These are phyloP conservation scores for Sceloporus tristichus DNA, from an alignment of 2,113 vertebrate species.

Conservation along the genomic window DNA sequence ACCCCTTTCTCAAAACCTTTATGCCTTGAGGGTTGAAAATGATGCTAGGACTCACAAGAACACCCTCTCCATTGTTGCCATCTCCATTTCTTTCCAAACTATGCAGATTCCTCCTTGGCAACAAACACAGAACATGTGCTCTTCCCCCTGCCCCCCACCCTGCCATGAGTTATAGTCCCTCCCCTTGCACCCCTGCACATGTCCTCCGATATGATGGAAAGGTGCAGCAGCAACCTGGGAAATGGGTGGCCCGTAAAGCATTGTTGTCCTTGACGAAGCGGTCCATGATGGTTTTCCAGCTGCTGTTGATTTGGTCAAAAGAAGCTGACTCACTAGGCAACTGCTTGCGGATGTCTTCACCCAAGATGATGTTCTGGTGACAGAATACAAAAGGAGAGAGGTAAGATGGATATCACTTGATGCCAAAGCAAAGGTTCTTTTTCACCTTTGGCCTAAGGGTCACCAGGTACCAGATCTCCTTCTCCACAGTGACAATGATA, in stretches of 20 bases:
- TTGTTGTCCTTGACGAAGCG: constrained; percentile 80
- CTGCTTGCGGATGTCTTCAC: constrained; percentile 90
- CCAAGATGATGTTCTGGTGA: constrained; percentile 89
- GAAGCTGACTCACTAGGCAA: constrained; percentile 83
- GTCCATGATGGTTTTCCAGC: constrained; percentile 86
- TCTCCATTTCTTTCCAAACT: too few relatives aligned
- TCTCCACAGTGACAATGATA: background rate
- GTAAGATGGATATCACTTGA: background rate
- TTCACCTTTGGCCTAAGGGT: accelerated
- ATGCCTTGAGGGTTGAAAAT: too few relatives aligned
- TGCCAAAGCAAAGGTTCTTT: too few relatives aligned
- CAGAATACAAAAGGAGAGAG: too few relatives aligned
- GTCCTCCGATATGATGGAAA: accelerated
- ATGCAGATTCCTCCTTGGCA: background rate
- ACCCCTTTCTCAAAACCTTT: too few relatives aligned
- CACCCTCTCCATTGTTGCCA: too few relatives aligned
- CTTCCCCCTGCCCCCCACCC: background rate
- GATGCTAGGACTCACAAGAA: too few relatives aligned
- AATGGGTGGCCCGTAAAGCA: constrained; percentile 84
- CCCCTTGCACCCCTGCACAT: background rate
- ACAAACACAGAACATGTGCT: too few relatives aligned
- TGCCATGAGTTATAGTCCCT: background rate
- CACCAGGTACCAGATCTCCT: accelerated
- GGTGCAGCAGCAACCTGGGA: constrained; percentile 76
- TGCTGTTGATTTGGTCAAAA: constrained; percentile 83